Evolutionary conservation across 2,113 vertebrate genomes (phyloP), one percentile per base, ranked within the genome.

Genomic region (Bucco capensis): DNA sequence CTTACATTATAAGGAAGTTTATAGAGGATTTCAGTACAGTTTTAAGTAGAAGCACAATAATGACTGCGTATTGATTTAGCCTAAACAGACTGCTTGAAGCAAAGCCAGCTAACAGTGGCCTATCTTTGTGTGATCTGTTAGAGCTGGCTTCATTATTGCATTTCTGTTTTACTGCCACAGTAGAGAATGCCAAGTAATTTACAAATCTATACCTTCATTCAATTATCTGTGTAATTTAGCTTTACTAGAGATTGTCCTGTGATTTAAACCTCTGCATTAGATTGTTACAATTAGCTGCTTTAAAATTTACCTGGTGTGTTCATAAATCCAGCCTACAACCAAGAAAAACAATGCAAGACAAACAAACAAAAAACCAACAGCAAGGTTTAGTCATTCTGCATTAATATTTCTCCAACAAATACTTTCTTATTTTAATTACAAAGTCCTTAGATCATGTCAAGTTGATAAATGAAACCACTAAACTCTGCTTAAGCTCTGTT

Each of bases 21-120:
- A 73, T 88, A 83, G 77, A 85, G 73, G 49, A 90, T 40, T 85
- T 95, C 79, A 87, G 46, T 96, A 82, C 93, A 91, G n/a, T 72
- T 92, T 13, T 77, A 62, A 96, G 42, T 72, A 86, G 94, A 93
- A 95, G 47, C 54, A 77, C 51, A 93, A 21, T 57, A 95, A 89
- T 64, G 74, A 77, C 35, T 73, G 42, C 83, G 57, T 74, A 86
- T 91, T 91, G 54, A 71, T 51, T 37, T 65, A 61, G 73, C 33
- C 73, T 79, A 24, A 83, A 69, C 38, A 35, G 78, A 83, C 62
- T 80, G 28, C 51, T 22, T 93, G 86, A 87, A 80, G 31, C 64
- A 58, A 44, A 93, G 84, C 65, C 57, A 94, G 78, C 42, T 58
- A 57, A 28, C 66, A 90, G 22, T 60, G 75, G 88, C 60, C 58